Evolutionary conservation across 2,113 vertebrate genomes (phyloP), one percentile per base, ranked within the genome.

Genomic region (Siphamia tubifer): DNA sequence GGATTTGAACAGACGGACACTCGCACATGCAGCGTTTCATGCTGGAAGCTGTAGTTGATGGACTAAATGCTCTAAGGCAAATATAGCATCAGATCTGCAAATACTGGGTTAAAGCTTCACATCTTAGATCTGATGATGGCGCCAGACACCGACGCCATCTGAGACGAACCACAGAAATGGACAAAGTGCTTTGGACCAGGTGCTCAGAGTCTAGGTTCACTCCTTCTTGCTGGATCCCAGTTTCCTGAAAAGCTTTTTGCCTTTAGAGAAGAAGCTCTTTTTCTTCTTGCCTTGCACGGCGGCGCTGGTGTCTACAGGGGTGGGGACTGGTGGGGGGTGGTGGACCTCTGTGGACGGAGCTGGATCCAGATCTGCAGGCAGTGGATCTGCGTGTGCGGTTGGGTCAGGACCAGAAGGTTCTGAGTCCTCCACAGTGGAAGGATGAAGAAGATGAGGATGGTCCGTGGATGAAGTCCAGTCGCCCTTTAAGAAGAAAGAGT

Each of bases 221-320:
- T 91, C 94, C 83, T 94, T 96, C 90, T 97, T 97, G 86, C 90
- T 93, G 64, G 94, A 94, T 52, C 94, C 93, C 78, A 98, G 91
- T 68, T 92, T 96, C 90, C 77, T 95, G 74, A 98, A 94, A 69
- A 98, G 91, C 45, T 90, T 94, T 92, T 93, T 96, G 49, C 95
- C 96, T 91, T 95, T 98, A 76, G 94, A 95, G 90, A 98, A 94
- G 87, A 96, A 95, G 66, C 92, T 54, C 83, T 87, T 92, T 82
- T 94, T 94, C 89, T 95, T 98, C 90, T 95, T 93, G 8, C 74
- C 60, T 0, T 52, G 68, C 5, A 69, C 6, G 0, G 71, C 6
- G 0, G 58, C 70, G 68, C 44, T 66, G 30, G n/a, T n/a, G n/a
- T n/a, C n/a, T n/a, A n/a, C n/a, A n/a, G 66, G 70, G 13, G 8